phyloP scores from a whole-genome alignment of 2,113 vertebrate genomes.

The Heliornis fulica region DNA sequence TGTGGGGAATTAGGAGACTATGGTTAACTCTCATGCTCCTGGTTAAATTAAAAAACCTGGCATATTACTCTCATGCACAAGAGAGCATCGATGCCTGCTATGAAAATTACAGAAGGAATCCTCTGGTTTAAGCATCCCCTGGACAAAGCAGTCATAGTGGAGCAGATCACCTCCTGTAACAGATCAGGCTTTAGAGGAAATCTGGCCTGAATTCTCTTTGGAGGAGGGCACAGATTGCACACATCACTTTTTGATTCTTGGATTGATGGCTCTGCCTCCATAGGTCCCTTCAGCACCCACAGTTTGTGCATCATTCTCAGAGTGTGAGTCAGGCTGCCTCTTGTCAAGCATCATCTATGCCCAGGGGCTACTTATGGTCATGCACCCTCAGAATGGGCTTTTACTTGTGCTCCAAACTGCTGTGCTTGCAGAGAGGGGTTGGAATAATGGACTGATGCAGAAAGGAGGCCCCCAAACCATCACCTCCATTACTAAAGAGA shows the following conservation, averaged over 20 bases:
- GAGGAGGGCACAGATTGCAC: not conserved
- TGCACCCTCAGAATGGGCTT: not conserved
- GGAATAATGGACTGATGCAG: not conserved
- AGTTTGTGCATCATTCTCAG: not conserved
- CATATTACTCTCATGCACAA: not conserved
- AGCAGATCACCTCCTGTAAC: not conserved
- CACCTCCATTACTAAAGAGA: not conserved
- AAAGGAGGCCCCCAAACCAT: not conserved
- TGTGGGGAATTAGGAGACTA: not conserved
- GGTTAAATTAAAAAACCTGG: not conserved
- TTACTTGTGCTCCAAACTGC: not conserved
- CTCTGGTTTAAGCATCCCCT: not conserved
- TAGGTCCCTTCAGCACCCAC: not conserved
- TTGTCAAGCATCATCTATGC: not conserved
- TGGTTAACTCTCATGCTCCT: not conserved
- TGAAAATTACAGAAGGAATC: not conserved
- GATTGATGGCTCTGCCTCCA: not conserved
- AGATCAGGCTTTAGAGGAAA: not conserved
- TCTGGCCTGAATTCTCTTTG: not conserved
- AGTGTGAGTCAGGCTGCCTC: not conserved
- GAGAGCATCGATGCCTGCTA: not conserved
- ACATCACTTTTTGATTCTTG: not conserved
- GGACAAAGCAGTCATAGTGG: not conserved
- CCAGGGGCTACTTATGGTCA: not conserved
- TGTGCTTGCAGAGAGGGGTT: not conserved